Conservation (phyloP, 2,113 vertebrate genomes). For the Emydura subglobosa region DNA sequence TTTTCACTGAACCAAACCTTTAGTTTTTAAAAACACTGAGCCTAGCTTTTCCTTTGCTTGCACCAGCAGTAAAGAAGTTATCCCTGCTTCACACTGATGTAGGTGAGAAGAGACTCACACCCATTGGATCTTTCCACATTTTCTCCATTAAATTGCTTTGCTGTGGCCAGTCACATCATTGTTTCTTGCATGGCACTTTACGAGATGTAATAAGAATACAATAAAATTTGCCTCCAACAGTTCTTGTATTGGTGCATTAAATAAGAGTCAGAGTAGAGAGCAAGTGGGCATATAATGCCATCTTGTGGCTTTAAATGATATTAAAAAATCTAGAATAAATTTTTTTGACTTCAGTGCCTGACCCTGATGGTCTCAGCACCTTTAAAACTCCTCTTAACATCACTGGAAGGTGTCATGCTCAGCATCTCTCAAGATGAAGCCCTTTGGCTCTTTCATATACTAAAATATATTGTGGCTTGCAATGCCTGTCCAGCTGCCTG, state of each 20-base stretch:
- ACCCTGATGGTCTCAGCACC: fast-evolving
- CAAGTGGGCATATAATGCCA: slow-evolving; percentile 49
- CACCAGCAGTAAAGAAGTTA: neutral
- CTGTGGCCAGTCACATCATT: neutral
- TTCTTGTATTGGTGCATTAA: neutral
- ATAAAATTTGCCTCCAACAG: neutral
- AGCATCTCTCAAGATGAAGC: neutral
- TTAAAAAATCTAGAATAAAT: neutral
- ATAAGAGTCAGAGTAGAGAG: fast-evolving
- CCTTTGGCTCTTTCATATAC: neutral
- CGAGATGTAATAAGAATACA: neutral
- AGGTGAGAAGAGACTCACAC: neutral
- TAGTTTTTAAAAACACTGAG: neutral
- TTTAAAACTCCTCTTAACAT: neutral
- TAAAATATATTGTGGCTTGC: neutral
- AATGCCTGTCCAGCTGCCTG: neutral
- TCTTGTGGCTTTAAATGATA: slow-evolving; percentile 51
- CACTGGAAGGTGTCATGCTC: fast-evolving
- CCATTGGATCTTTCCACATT: neutral
- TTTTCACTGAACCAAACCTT: neutral
- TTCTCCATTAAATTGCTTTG: neutral
- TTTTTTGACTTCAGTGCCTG: neutral
- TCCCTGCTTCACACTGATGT: neutral
- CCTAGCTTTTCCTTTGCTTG: neutral
- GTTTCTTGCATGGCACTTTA: neutral